Conservation (phyloP, 2,888 invertebrate species). For the Drosophila birchii region DNA sequence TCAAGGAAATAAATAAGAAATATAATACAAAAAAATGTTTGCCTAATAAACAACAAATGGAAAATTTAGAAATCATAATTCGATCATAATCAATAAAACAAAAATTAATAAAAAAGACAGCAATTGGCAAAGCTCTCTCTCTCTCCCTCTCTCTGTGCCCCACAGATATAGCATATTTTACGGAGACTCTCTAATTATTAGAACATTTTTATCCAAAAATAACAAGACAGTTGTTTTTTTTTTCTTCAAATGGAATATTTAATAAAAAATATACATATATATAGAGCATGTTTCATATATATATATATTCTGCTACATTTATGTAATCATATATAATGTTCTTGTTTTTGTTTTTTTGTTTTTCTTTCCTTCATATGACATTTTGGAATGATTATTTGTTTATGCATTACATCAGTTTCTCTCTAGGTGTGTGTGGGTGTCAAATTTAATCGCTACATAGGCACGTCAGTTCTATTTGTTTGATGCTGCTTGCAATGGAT, state of each 20-base stretch:
- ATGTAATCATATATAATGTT: slow-evolving; percentile 46
- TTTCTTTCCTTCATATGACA: slow-evolving; percentile 59
- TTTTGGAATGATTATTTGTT: slow-evolving; percentile 74
- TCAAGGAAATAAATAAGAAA: too few species aligned
- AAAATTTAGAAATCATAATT: too few species aligned
- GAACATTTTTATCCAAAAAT: background rate
- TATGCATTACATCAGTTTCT: slow-evolving; percentile 69
- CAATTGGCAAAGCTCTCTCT: background rate
- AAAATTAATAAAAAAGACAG: background rate
- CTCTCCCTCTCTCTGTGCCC: too few species aligned
- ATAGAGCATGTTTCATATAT: slow-evolving; percentile 44
- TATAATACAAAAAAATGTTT: too few species aligned
- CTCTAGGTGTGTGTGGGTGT: slow-evolving; percentile 43
- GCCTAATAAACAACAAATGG: background rate
- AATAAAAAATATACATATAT: slow-evolving; percentile 44
- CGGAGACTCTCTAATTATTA: background rate
- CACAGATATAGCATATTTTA: background rate
- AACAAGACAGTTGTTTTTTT: background rate
- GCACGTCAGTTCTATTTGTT: slow-evolving; percentile 80
- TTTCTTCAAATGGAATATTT: slow-evolving; percentile 41
- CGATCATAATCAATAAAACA: too few species aligned
- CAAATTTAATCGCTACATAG: slow-evolving; percentile 77
- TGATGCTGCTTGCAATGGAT: slow-evolving; percentile 54
- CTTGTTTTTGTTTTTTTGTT: slow-evolving; percentile 6
- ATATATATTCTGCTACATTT: slow-evolving; percentile 43